These are phyloP conservation scores for Tenthredo scrophulariae DNA, from an alignment of 2,888 invertebrate genomes.

Conservation along the genomic window DNA sequence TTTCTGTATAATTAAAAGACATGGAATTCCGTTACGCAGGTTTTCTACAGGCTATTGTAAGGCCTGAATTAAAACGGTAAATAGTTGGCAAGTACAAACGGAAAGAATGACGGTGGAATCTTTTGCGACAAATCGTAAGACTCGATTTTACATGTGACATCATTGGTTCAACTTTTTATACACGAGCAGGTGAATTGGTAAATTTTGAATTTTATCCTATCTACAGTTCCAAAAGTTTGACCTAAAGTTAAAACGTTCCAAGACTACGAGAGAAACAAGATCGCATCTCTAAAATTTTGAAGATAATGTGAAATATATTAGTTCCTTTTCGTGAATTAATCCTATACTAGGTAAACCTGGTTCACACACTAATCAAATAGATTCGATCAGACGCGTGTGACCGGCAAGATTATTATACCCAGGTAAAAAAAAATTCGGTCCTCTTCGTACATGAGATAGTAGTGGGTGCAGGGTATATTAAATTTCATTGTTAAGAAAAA, in stretches of 20 bases:
- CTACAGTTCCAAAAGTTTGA: not conserved
- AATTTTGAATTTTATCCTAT: not conserved
- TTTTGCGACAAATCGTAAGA: not conserved
- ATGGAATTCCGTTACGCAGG: conserved; percentile 13
- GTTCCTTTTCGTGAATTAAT: conserved; percentile 17
- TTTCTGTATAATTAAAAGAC: conserved; percentile 26
- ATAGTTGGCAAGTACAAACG: not conserved
- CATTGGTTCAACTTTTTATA: conserved; percentile 8
- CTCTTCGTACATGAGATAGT: not conserved
- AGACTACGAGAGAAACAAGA: not conserved
- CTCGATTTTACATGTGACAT: not conserved
- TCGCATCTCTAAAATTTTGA: not conserved
- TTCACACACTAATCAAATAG: conserved; percentile 28
- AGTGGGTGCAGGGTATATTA: not conserved
- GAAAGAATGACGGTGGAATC: conserved; percentile 26
- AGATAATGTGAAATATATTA: conserved; percentile 27
- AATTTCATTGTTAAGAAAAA: not conserved
- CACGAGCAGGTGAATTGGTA: not conserved
- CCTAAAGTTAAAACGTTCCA: not conserved
- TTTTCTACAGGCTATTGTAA: conserved; percentile 14
- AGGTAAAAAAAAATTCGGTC: not conserved
- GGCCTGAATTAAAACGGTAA: conserved; percentile 28
- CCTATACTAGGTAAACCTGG: not conserved
- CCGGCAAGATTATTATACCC: not conserved
- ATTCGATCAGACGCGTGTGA: conserved; percentile 7